phyloP scores from a whole-genome alignment of 2,113 vertebrate species.

The Cricetomys ansorgei region DNA sequence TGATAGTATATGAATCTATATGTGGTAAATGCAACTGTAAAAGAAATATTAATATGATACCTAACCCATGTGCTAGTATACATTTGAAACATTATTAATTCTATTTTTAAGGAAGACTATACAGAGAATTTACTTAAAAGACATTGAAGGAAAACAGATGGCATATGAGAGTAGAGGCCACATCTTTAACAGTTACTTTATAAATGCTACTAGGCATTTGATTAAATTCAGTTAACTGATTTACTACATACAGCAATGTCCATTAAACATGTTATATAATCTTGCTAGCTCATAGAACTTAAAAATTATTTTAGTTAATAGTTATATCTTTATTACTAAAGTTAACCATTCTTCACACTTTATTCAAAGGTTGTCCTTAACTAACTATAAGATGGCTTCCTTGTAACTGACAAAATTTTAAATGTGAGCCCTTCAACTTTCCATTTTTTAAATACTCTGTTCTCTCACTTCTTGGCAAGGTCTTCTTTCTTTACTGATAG shows the following conservation, averaged over 20 bases:
- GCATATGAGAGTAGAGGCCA: not conserved
- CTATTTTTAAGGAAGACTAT: not conserved
- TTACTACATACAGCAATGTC: not conserved
- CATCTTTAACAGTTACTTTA: not conserved
- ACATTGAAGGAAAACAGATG: not conserved
- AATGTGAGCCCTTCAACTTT: not conserved
- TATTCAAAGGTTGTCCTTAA: not conserved
- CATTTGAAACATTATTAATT: not conserved
- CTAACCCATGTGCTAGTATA: not conserved
- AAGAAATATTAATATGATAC: conserved; percentile 12
- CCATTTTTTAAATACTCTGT: not conserved
- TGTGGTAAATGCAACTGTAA: not conserved
- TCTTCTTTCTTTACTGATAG: not conserved
- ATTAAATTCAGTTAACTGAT: not conserved
- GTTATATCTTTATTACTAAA: not conserved
- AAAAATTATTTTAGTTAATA: not conserved
- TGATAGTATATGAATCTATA: not conserved
- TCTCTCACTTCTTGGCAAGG: not conserved
- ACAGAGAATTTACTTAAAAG: not conserved
- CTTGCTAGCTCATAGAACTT: not conserved
- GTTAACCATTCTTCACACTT: not conserved
- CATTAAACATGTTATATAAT: not conserved
- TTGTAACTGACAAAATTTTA: not conserved
- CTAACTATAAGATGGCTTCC: not conserved
- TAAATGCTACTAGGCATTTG: not conserved